These are phyloP conservation scores for Phaethornis superciliosus DNA, from an alignment of 2,113 vertebrate genomes.

Conservation along the genomic window DNA sequence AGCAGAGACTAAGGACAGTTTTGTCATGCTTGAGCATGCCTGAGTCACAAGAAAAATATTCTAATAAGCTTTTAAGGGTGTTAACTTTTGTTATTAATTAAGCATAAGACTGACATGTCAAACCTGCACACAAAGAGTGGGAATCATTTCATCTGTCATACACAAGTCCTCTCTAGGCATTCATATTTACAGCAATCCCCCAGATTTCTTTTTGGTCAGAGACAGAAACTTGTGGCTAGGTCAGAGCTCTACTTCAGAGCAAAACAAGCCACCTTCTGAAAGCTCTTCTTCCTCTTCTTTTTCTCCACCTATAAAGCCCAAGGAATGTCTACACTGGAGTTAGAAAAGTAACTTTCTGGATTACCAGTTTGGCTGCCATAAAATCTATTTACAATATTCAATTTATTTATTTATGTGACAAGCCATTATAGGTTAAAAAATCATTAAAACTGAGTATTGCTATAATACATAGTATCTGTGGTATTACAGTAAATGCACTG, in stretches of 20 bases:
- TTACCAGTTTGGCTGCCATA: background rate
- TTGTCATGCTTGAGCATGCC: conserved; percentile 83
- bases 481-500: accelerated
- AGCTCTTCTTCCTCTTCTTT: background rate
- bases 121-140: background rate
- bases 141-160: background rate
- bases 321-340: background rate
- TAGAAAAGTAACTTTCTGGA: background rate
- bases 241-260: background rate
- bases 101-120: background rate
- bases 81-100: background rate
- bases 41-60: conserved; percentile 61
- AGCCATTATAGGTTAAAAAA: background rate
- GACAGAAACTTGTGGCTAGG: background rate
- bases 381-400: background rate
- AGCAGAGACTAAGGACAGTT: conserved; percentile 77
- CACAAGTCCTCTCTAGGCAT: background rate
- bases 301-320: background rate
- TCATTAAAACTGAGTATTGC: background rate
- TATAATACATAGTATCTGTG: background rate
- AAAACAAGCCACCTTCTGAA: background rate
- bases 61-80: background rate
- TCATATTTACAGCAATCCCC: background rate
- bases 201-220: background rate
- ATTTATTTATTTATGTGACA: background rate